Base-by-base conservation (phyloP, 2,888 invertebrate genomes). In the Crocallis elinguaria region DNA sequence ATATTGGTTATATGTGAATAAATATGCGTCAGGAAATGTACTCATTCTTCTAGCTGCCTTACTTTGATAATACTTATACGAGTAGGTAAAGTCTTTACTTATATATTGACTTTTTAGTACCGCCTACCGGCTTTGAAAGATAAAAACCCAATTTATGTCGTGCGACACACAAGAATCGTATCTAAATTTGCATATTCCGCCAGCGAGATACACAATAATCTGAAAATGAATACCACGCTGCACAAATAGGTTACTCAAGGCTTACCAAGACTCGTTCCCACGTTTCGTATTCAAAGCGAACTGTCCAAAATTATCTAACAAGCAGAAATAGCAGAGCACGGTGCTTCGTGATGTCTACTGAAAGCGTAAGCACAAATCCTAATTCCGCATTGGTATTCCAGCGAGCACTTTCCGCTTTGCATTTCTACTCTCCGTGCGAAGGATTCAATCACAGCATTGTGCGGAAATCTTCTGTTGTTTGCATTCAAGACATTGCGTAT, bases 341-440 rank as follows among this genome's bases (percentile, higher is more conserved):
- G 13, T 17, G 35, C 33, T 32, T 27, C 38, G 48, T 54, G 53
- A 48, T 32, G 38, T 48, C 53, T 53, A 27, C 53, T 27, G 38
- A 29, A 29, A 43, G 21, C 48, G 51, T 58, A 54, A 60, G 53
- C 55, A 57, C 53, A 53, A 36, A 60, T 60, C 56, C 61, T 62
- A 63, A 66, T 61, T 55, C 60, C 46, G 32, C 55, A 59, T 66
- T 63, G 62, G 55, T 66, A 67, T 67, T 67, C 65, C 19, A 23
- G 37, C 12, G 29, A 43, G 49, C 62, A 50, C 59, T 57, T 50
- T 42, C 49, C 57, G 51, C 57, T 65, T 64, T 62, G 64, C 66
- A 62, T 68, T 62, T 57, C 52, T 60, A 43, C 35, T 56, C 46
- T 56, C 29, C 54, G 41, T 52, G 51, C 30, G 42, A 43, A 53